These are phyloP conservation scores for Drosophila flavopinicola DNA, from an alignment of 2,888 invertebrate genomes.

Conservation along the genomic window DNA sequence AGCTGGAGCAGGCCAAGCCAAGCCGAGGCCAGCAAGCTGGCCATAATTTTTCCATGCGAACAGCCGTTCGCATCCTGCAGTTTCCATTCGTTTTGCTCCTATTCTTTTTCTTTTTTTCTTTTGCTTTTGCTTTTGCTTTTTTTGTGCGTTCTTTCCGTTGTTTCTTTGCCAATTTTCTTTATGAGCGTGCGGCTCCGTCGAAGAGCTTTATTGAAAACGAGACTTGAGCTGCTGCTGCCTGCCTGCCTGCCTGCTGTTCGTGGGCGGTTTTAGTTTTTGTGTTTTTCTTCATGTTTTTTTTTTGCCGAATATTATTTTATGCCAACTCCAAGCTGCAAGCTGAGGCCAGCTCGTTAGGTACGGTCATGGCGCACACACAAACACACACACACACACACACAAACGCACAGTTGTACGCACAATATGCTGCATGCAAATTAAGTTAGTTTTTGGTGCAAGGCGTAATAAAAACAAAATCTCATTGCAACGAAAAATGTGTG, in stretches of 20 bases:
- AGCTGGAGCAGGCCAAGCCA: constrained; percentile 5
- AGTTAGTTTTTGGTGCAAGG: constrained; percentile 70
- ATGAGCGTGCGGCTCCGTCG: constrained; percentile 46
- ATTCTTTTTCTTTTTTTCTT: constrained; percentile 7
- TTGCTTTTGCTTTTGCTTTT: constrained; percentile 3
- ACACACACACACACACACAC: constrained; percentile 18
- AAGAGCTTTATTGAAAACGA: constrained; percentile 72
- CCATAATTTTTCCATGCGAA: constrained; percentile 66
- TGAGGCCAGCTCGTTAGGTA: constrained; percentile 64
- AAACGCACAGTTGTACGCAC: constrained; percentile 39
- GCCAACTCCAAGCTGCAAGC: constrained; percentile 49
- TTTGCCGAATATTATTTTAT: too few relatives aligned
- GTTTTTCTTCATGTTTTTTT: constrained; percentile 1
- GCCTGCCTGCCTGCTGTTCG: too few relatives aligned
- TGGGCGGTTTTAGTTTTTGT: constrained; percentile 17
- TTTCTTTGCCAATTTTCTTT: constrained; percentile 45
- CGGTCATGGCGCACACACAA: constrained; percentile 29
- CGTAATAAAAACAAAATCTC: constrained; percentile 65
- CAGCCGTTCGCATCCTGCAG: constrained; percentile 26
- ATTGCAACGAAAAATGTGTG: constrained; percentile 55
- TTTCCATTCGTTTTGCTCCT: constrained; percentile 7
- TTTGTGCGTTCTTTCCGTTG: constrained; percentile 20
- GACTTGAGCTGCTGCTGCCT: constrained; percentile 37
- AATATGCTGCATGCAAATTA: constrained; percentile 69
- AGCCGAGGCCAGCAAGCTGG: constrained; percentile 42